Evolutionary conservation across 1,140 invertebrate genomes (phyloP).

Genomic region (Drosophila chauvacae): DNA sequence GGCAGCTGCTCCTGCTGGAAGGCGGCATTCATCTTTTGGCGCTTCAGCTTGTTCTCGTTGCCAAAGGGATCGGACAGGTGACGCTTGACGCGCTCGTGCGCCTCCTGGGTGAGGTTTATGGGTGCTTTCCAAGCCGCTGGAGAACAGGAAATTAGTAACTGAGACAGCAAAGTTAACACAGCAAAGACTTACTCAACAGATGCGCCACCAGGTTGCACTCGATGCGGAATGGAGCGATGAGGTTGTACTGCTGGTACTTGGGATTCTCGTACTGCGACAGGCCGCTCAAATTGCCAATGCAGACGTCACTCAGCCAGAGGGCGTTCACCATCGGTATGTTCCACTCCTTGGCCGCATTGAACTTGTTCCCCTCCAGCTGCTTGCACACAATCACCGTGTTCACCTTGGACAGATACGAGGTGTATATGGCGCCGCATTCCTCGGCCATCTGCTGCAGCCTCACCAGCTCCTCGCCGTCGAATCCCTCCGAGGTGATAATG

Average conservation of each 20-base stretch:
- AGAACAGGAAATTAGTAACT: background rate
- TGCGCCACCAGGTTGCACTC: slow-evolving; percentile 94
- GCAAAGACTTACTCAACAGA: slow-evolving; percentile 91
- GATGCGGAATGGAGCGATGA: slow-evolving; percentile 92
- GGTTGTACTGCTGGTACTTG: slow-evolving; percentile 94
- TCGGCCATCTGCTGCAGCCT: slow-evolving; percentile 94
- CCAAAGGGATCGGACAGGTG: slow-evolving; percentile 85
- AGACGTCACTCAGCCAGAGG: slow-evolving; percentile 96
- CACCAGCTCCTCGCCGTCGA: slow-evolving; percentile 92
- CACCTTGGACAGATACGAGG: slow-evolving; percentile 90
- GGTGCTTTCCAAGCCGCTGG: slow-evolving; percentile 96
- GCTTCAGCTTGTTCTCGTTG: slow-evolving; percentile 86
- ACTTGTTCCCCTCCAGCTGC: slow-evolving; percentile 94
- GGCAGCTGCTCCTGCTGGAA: slow-evolving; percentile 76
- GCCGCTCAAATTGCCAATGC: slow-evolving; percentile 94
- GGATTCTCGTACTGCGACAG: slow-evolving; percentile 92
- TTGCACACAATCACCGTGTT: slow-evolving; percentile 90
- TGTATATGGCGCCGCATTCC: slow-evolving; percentile 92
- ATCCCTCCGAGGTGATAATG: slow-evolving; percentile 93
- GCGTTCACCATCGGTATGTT: slow-evolving; percentile 94
- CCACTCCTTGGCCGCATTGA: slow-evolving; percentile 95
- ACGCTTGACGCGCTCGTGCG: slow-evolving; percentile 91
- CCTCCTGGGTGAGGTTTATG: slow-evolving; percentile 94
- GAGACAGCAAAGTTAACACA: slow-evolving; percentile 26
- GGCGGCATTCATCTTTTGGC: slow-evolving; percentile 84